A percentile compares a stretch with the other conserved stretches of the same genome.
These are phyloP conservation scores for Hirtodrosophila trivittata DNA, from an alignment of 2,888 invertebrate species.

Conservation along the genomic window DNA sequence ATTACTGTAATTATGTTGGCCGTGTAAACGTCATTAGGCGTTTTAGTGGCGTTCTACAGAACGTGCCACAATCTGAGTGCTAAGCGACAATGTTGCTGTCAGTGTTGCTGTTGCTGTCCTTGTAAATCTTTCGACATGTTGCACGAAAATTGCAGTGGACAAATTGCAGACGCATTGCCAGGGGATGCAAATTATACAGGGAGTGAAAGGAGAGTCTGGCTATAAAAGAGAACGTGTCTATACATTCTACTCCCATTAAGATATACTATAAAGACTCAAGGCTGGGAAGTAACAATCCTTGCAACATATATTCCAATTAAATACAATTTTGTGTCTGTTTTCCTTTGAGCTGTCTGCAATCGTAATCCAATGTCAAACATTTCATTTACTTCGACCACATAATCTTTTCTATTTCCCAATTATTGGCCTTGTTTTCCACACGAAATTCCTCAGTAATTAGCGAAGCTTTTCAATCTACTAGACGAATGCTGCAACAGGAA, in stretches of 20 bases:
- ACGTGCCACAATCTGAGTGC: conserved; percentile 47
- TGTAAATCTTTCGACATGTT: conserved; percentile 56
- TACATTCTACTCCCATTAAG: too few species aligned
- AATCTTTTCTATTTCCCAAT: conserved; percentile 31
- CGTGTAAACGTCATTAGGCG: conserved; percentile 78
- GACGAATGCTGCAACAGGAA: conserved; percentile 45
- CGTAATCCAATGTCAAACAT: conserved; percentile 15
- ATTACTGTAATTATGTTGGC: conserved; percentile 78
- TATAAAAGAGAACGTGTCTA: not conserved
- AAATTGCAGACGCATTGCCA: conserved; percentile 40
- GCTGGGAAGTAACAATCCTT: too few species aligned
- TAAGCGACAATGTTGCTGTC: conserved; percentile 25
- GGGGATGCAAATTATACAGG: conserved; percentile 13
- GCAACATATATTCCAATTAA: too few species aligned
- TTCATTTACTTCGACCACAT: conserved; percentile 8
- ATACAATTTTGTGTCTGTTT: too few species aligned
- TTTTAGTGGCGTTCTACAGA: conserved; percentile 55
- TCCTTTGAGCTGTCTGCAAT: too few species aligned
- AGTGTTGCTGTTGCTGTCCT: not conserved
- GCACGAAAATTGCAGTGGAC: conserved; percentile 47
- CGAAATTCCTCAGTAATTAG: conserved; percentile 41
- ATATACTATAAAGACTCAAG: too few species aligned
- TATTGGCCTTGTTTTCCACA: conserved; percentile 5
- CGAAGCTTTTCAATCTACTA: conserved; percentile 14
- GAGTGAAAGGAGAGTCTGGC: not conserved